Percentiles rank a stretch among this genome's conserved stretches.
These are phyloP conservation scores for Taeniopygia guttata DNA, from an alignment of 2,797 vertebrate species.

Conservation along the genomic window DNA sequence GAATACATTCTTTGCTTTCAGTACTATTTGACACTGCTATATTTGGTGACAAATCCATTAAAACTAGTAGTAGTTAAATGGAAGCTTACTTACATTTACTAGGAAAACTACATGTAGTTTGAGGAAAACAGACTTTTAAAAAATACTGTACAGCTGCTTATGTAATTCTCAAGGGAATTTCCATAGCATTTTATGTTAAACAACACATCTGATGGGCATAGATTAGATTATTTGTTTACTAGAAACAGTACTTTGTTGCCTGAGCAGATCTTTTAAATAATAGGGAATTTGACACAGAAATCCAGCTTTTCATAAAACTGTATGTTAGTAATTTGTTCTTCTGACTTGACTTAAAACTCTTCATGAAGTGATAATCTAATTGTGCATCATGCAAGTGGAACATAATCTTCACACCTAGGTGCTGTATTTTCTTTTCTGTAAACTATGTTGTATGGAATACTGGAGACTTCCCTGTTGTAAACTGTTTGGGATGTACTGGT, in stretches of 20 bases:
- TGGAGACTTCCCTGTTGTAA: background rate
- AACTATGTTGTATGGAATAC: slow-evolving; percentile 31
- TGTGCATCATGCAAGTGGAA: slow-evolving; percentile 45
- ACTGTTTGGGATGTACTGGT: background rate
- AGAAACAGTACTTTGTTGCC: background rate
- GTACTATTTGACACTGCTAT: background rate
- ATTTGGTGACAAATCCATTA: background rate
- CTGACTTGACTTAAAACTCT: slow-evolving; percentile 1
- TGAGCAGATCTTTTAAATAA: background rate
- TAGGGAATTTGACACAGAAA: background rate
- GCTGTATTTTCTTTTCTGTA: slow-evolving; percentile 28
- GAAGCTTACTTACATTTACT: background rate
- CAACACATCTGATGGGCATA: background rate
- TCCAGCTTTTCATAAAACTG: background rate
- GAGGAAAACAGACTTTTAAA: background rate
- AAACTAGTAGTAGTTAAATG: background rate
- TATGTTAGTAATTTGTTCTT: slow-evolving; percentile 5
- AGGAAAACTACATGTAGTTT: background rate
- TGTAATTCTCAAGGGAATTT: background rate
- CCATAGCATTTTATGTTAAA: background rate
- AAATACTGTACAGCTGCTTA: background rate
- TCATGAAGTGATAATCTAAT: slow-evolving; percentile 54
- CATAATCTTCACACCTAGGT: slow-evolving; percentile 60
- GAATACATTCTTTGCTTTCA: background rate
- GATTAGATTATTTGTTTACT: background rate